phyloP scores from a whole-genome alignment of 2,113 vertebrate species.

The Carollia perspicillata region DNA sequence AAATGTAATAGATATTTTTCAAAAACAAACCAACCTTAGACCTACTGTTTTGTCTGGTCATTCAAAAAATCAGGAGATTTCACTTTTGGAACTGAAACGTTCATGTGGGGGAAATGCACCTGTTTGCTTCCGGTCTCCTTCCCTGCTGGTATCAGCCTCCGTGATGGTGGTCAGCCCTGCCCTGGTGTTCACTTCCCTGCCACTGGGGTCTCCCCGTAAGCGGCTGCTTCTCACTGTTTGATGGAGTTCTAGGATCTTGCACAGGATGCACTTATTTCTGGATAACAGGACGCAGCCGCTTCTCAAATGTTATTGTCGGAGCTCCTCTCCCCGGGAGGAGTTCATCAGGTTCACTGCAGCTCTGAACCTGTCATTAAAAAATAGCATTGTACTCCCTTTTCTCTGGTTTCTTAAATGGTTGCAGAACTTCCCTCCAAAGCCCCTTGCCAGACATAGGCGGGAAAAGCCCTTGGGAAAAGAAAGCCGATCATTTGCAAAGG shows the following conservation, averaged over 20 bases:
- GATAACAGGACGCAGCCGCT: background rate
- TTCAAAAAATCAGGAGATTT: background rate
- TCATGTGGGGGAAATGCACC: background rate
- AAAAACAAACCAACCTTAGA: background rate
- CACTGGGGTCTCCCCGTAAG: background rate
- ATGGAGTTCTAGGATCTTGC: background rate
- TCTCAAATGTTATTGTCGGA: background rate
- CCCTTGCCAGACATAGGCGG: slow-evolving; percentile 64
- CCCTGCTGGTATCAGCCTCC: background rate
- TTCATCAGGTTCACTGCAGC: slow-evolving; percentile 56
- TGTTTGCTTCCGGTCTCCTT: background rate
- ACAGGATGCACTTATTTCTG: background rate
- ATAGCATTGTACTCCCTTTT: slow-evolving; percentile 73
- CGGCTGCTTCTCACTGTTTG: background rate
- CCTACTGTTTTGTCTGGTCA: background rate
- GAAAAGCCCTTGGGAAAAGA: slow-evolving; percentile 79
- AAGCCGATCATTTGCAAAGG: slow-evolving; percentile 82
- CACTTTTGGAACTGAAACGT: background rate
- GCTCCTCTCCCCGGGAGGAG: background rate
- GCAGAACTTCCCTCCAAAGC: slow-evolving; percentile 61
- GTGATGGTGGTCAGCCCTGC: too few relatives aligned
- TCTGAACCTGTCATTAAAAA: slow-evolving; percentile 79
- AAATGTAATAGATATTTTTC: background rate
- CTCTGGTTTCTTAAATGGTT: slow-evolving; percentile 69
- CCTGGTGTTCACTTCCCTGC: background rate